phyloP scores from a whole-genome alignment of 2,797 vertebrate genomes.

The Tragelaphus oryx region DNA sequence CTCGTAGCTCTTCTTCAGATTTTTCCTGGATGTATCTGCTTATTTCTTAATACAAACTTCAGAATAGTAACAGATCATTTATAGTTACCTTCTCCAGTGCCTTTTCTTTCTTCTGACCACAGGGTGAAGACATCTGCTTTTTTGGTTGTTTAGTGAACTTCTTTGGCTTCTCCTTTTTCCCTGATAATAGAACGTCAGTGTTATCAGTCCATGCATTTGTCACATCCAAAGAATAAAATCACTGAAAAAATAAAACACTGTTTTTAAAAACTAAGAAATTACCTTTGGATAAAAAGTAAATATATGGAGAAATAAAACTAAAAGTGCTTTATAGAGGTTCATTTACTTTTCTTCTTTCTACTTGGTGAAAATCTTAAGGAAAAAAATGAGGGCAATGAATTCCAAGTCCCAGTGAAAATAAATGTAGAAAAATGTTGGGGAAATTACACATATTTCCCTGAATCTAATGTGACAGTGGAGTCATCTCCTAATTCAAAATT shows the following conservation, averaged over 20 bases:
- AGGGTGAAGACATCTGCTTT: conserved; percentile 91
- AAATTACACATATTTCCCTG: background rate
- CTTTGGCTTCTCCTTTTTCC: conserved; percentile 90
- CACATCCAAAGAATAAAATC: background rate
- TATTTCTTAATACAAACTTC: background rate
- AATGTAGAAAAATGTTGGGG: background rate
- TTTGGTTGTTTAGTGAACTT: conserved; percentile 88
- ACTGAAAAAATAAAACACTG: background rate
- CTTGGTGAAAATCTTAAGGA: background rate
- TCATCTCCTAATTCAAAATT: background rate
- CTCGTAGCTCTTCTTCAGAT: background rate
- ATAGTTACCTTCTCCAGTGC: conserved; percentile 86
- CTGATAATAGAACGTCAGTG: conserved; percentile 78
- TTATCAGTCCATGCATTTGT: background rate
- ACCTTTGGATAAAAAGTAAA: background rate
- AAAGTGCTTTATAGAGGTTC: background rate
- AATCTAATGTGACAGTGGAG: background rate
- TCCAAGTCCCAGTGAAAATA: background rate
- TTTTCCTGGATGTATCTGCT: background rate
- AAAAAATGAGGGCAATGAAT: background rate
- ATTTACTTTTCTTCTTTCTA: background rate
- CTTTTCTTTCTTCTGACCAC: conserved; percentile 91
- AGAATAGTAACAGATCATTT: conserved; percentile 16
- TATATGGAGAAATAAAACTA: background rate
- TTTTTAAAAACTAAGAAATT: background rate